Base-by-base conservation (phyloP, 2,797 vertebrate genomes). In the Crypturellus tataupa region DNA sequence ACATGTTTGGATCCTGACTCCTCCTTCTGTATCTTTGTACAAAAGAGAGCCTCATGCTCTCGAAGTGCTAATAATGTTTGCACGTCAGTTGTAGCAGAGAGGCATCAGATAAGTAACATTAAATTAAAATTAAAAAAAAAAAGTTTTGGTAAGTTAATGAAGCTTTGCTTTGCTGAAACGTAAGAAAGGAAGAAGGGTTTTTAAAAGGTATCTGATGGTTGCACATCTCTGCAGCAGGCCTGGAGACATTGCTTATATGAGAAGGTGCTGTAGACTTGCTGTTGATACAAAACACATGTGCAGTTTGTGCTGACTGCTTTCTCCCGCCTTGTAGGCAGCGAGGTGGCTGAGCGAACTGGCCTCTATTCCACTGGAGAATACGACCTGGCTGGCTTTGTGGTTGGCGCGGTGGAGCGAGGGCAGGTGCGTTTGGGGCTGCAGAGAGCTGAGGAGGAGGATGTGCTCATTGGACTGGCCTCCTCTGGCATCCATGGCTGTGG, bases 341-440 rank as follows among this genome's bases (percentile, higher is more conserved):
- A 98, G 85, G 98, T 98, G 0, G 98, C 98, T 2, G 98, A 98
- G 72, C 97, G 97, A 97, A 97, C 98, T 0, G 98, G 98, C 3
- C 87, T 98, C 39, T 94, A 80, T 67, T 83, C 96, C 17, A 24
- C 96, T 0, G 98, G 98, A 4, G 98, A 97, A 92, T 98, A 98
- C 27, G 98, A 98, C 85, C 97, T 99, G 85, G 98, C 98, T 0
- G 99, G 99, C 29, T 99, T 99, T 97, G 98, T 96, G 1, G 98
- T 99, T 1, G 99, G 99, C 1, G 98, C 98, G 0, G 97, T 98
- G 94, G 98, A 99, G 95, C 97, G 98, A 3, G 97, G 95, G 2
- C 91, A 95, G 33, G 33, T 98, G 60, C 97, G 98, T 81, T 98
- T 98, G 53, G 93, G 97, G 69, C 94, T 98, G 65, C 96, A 85